A percentile compares a stretch with the other conserved stretches of the same genome.
phyloP scores from a whole-genome alignment of 2,797 vertebrate species.

The Argentina silus region DNA sequence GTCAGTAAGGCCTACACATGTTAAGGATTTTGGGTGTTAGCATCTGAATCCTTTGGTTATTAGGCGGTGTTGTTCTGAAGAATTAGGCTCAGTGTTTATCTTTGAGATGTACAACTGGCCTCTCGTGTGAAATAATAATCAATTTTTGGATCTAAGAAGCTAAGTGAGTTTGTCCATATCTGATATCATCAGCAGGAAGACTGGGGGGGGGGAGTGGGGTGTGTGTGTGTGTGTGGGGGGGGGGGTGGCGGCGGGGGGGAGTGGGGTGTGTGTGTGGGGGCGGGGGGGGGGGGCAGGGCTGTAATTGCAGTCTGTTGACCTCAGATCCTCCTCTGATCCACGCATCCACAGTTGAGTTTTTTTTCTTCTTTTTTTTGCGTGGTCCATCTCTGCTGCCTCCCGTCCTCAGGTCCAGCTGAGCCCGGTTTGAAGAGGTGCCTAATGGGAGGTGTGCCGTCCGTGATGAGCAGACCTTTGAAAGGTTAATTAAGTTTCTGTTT shows the following conservation, averaged over 20 bases:
- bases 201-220: too few relatives aligned
- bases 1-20: neutral
- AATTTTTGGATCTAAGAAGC: too few relatives aligned
- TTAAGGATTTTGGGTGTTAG: too few relatives aligned
- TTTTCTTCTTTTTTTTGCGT: neutral
- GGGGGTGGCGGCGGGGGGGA: neutral
- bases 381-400: neutral
- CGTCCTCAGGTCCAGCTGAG: neutral
- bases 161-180: too few relatives aligned
- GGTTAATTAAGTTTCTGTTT: conserved; percentile 69
- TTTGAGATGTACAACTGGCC: too few relatives aligned
- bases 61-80: neutral
- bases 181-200: too few relatives aligned
- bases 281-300: neutral
- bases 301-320: neutral
- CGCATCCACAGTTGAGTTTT: neutral
- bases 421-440: conserved; percentile 57
- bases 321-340: neutral
- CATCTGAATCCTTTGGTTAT: too few relatives aligned
- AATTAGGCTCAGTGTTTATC: neutral
- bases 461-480: conserved; percentile 56
- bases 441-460: conserved; percentile 55
- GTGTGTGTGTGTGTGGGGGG: neutral
- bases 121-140: too few relatives aligned
- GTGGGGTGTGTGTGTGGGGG: neutral